A percentile compares a stretch with the other conserved stretches of the same genome.
Evolutionary conservation across 2,113 vertebrate species (phyloP).

Genomic region (Meles meles): DNA sequence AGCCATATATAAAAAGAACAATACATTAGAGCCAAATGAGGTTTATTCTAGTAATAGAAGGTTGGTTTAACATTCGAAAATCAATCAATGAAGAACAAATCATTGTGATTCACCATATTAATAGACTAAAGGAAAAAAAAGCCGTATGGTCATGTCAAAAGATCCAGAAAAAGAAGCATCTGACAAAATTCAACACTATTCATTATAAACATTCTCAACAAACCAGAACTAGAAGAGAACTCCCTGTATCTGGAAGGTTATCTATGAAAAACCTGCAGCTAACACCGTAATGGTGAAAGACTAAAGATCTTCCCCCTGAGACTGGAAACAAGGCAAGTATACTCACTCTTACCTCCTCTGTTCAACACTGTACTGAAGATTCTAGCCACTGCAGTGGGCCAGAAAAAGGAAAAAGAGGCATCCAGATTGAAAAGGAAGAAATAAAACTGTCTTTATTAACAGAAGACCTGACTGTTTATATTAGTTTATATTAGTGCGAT

Average conservation of each 20-base stretch:
- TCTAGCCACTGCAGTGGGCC: background rate
- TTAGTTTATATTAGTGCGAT: background rate
- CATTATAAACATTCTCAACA: background rate
- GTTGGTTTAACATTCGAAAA: background rate
- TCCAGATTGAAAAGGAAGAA: background rate
- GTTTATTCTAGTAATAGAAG: background rate
- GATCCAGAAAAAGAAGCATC: background rate
- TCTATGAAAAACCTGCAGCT: background rate
- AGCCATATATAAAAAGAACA: background rate
- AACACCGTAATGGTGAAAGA: background rate
- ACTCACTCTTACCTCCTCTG: background rate
- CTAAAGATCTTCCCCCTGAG: background rate
- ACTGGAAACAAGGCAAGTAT: background rate
- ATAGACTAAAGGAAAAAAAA: background rate
- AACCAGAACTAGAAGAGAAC: background rate
- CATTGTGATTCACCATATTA: background rate
- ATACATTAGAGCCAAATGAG: background rate
- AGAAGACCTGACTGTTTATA: background rate
- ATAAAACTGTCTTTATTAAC: background rate
- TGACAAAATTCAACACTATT: background rate
- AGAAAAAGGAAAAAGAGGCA: background rate
- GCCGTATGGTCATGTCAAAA: background rate
- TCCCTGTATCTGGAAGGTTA: background rate
- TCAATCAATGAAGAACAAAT: background rate
- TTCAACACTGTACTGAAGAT: background rate